phyloP scores from a whole-genome alignment of 92 coral and sea anemone species.

The Palythoa caribaeorum region DNA sequence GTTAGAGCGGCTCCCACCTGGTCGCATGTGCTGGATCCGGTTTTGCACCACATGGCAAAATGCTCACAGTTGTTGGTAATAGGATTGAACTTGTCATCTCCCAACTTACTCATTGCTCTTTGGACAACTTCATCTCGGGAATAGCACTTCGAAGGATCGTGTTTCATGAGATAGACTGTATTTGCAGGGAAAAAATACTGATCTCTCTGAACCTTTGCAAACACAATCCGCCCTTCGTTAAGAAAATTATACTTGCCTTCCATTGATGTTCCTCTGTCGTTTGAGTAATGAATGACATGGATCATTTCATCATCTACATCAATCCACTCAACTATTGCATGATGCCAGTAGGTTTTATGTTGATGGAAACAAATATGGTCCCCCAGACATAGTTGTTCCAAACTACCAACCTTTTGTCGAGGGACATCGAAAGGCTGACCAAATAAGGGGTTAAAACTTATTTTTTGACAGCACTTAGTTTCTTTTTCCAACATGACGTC shows the following conservation, averaged over 20 bases:
- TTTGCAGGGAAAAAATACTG: neutral
- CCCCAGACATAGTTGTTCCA: neutral
- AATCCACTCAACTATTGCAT: conserved; percentile 23
- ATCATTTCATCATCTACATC: conserved; percentile 9
- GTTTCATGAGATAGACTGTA: conserved; percentile 2
- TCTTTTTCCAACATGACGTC: neutral
- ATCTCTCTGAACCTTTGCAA: conserved; percentile 1
- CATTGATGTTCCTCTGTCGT: neutral
- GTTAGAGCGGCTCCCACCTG: neutral
- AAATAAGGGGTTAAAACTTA: neutral
- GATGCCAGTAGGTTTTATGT: conserved; percentile 26
- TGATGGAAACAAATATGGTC: conserved; percentile 30
- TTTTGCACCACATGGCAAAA: conserved; percentile 57
- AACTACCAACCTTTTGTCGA: neutral
- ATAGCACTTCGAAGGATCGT: neutral
- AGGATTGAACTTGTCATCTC: conserved; percentile 19
- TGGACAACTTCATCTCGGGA: neutral
- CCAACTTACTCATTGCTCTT: conserved; percentile 40
- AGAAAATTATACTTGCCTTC: neutral
- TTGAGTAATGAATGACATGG: conserved; percentile 21
- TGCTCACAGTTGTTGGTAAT: conserved; percentile 49
- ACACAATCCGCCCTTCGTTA: neutral
- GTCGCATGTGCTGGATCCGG: neutral
- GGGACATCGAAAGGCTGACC: conserved; percentile 20
- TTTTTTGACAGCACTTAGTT: neutral